Evolutionary conservation across 2,113 vertebrate genomes (phyloP), one percentile per base, ranked within the genome.

Genomic region (Fregata magnificens): DNA sequence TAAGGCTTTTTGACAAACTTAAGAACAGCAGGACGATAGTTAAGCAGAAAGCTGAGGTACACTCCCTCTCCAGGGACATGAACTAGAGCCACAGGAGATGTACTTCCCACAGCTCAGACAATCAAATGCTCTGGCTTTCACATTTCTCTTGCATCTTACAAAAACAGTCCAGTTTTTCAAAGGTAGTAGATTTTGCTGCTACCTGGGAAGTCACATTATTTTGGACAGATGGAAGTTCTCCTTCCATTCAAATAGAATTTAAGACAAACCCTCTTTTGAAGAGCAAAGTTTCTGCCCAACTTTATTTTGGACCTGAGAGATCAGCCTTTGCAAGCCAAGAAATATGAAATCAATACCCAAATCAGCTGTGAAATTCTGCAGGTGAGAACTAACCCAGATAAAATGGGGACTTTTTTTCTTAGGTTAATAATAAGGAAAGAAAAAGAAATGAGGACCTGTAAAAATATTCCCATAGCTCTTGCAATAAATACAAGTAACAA

Each of bases 161-260:
- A 82, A 86, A 87, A 80, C n/a, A 79, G 47, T 94, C 94, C 94
- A 96, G 94, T 97, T 97, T 95, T 92, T 70, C 56, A 90, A 95
- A 74, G 36, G 82, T 34, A 88, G 82, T 42, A 83, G 61, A 38
- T 86, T 90, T 77, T 93, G 81, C 80, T 82, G 91, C 85, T 90
- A 86, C 86, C 84, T 65, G 59, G 42, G 80, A 92, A 93, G 81
- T 96, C 95, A 93, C 91, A 90, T 96, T 96, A 62, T 82, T 85
- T 96, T 80, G 74, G 42, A 82, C 26, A 82, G n/a, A 58, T 2
- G 2, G 36, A 91, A 95, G 50, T 56, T 95, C 36, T 67, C 24
- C 67, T 91, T 86, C 55, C 67, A 59, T 86, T 96, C 58, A 82
- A 87, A 85, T 0, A 72, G 34, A 91, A 90, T 65, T 83, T 73